Conservation (phyloP, 2,797 vertebrate species). For the Buceros bicornis region DNA sequence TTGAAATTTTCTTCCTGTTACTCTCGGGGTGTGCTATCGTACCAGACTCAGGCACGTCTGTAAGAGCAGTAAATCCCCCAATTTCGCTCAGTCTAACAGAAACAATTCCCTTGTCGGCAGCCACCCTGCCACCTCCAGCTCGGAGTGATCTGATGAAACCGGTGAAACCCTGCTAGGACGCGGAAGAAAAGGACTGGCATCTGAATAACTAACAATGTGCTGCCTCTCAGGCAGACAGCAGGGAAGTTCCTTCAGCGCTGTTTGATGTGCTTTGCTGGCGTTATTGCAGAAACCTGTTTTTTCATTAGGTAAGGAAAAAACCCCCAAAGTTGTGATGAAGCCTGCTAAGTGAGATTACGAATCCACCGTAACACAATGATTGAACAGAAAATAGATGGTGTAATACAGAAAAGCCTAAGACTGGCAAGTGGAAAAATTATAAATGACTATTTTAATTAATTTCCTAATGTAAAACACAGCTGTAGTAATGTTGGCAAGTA, state of each 20-base stretch:
- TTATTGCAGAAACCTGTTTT: slow-evolving; percentile 47
- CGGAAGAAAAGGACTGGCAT: slow-evolving; percentile 26
- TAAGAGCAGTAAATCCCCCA: background rate
- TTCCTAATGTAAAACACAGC: slow-evolving; percentile 84
- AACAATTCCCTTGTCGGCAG: background rate
- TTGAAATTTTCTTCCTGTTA: background rate
- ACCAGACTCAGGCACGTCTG: background rate
- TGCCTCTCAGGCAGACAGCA: slow-evolving; percentile 54
- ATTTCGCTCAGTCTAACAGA: background rate
- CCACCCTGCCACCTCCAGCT: slow-evolving; percentile 42
- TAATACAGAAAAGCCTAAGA: slow-evolving; percentile 72
- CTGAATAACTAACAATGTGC: slow-evolving; percentile 11
- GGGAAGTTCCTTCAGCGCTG: slow-evolving; percentile 59
- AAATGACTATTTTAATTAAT: slow-evolving; percentile 83
- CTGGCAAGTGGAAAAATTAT: slow-evolving; percentile 77
- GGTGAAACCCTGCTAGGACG: slow-evolving; percentile 42
- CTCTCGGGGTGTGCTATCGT: fast-evolving
- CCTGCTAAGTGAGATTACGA: slow-evolving; percentile 50
- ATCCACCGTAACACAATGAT: slow-evolving; percentile 22
- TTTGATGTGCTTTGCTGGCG: background rate
- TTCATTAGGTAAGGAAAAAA: slow-evolving; percentile 55
- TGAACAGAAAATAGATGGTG: slow-evolving; percentile 74
- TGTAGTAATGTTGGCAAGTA: slow-evolving; percentile 80
- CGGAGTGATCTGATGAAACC: slow-evolving; percentile 15
- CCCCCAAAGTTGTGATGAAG: background rate